Percentiles rank a stretch among this genome's conserved stretches.
Conservation (phyloP, 2,797 vertebrate genomes). For the Falco columbarius region DNA sequence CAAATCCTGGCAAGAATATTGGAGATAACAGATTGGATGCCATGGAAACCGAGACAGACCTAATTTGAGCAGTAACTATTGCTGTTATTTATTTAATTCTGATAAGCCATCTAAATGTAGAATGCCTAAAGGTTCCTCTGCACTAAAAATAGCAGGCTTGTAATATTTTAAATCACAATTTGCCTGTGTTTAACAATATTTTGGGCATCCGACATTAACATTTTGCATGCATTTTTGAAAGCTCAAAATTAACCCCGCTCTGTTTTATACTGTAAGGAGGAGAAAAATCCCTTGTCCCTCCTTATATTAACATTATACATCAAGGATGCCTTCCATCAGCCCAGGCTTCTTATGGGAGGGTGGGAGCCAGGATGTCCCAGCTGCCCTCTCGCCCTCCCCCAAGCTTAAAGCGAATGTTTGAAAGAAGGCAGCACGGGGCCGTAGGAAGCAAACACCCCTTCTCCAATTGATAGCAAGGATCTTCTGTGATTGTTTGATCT, state of each 20-base stretch:
- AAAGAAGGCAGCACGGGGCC: not conserved
- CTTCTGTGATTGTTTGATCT: not conserved
- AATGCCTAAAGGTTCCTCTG: conserved; percentile 46
- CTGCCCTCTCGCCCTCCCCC: not conserved
- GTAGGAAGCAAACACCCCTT: not conserved
- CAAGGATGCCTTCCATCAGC: not conserved
- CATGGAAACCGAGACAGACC: conserved; percentile 79
- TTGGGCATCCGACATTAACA: conserved; percentile 34
- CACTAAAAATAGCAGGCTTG: conserved; percentile 73
- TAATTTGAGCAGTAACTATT: conserved; percentile 72
- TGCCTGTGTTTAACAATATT: conserved; percentile 63
- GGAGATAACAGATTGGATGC: conserved; percentile 75
- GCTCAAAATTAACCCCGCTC: not conserved
- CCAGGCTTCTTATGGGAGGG: not conserved
- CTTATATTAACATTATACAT: rapidly evolving
- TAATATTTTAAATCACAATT: conserved; percentile 69
- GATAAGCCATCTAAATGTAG: conserved; percentile 70
- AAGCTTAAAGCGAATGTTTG: not conserved
- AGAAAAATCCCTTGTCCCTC: not conserved
- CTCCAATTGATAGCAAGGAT: not conserved
- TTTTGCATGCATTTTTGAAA: not conserved
- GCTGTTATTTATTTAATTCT: conserved; percentile 77
- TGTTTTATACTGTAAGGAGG: not conserved
- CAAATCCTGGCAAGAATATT: conserved; percentile 68
- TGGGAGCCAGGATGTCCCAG: not conserved